phyloP scores from a whole-genome alignment of 2,113 vertebrate species.

The Oostethus manadensis region DNA sequence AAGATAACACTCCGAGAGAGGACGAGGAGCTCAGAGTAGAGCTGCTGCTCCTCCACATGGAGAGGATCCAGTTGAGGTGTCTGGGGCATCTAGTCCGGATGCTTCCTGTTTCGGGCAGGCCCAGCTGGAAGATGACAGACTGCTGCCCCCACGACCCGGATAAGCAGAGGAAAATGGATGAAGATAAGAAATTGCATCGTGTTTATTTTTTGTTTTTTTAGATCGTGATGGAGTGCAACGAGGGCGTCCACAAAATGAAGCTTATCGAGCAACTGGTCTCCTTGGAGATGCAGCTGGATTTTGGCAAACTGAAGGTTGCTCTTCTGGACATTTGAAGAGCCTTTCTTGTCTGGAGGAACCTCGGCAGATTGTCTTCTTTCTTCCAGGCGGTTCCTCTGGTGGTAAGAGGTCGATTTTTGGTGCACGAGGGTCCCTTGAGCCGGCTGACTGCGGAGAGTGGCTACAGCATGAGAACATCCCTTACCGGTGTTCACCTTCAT shows the following conservation, averaged over 20 bases:
- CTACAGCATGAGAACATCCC: slow-evolving; percentile 33
- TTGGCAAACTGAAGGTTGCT: slow-evolving; percentile 68
- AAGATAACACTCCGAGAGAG: neutral
- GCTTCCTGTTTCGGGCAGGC: too few relatives aligned
- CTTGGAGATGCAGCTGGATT: slow-evolving; percentile 71
- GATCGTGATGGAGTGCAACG: slow-evolving; percentile 68
- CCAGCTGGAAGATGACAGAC: too few relatives aligned
- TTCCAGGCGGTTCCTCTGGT: slow-evolving; percentile 69
- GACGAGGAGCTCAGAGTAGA: too few relatives aligned
- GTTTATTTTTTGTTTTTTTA: slow-evolving; percentile 26
- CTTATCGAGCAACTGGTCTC: slow-evolving; percentile 70
- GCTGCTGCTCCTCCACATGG: too few relatives aligned
- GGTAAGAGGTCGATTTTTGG: slow-evolving; percentile 63
- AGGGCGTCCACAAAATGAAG: slow-evolving; percentile 64
- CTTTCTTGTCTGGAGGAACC: neutral
- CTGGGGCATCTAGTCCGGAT: too few relatives aligned
- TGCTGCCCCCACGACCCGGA: too few relatives aligned
- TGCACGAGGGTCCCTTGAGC: slow-evolving; percentile 66
- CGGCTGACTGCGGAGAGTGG: slow-evolving; percentile 47
- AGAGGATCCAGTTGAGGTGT: too few relatives aligned
- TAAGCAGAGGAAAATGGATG: too few relatives aligned
- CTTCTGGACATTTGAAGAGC: neutral
- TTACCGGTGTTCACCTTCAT: slow-evolving; percentile 60
- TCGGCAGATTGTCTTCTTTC: neutral
- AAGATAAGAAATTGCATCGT: neutral